A percentile compares a stretch with the other conserved stretches of the same genome.
Conservation (phyloP, 2,888 invertebrate genomes). For the Brachylomia viminalis region DNA sequence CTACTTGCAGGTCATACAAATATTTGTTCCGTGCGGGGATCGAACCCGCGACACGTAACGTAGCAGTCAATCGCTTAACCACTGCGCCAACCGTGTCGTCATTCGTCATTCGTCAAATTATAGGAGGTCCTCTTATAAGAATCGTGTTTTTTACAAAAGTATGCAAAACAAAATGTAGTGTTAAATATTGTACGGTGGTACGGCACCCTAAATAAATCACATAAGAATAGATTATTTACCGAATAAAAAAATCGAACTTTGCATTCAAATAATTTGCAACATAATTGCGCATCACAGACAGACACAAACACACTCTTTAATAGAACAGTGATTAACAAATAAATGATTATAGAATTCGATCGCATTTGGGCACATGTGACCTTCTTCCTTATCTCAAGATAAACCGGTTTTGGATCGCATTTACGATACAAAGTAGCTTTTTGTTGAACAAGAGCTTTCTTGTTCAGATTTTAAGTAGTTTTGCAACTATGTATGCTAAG, state of each 20-base stretch:
- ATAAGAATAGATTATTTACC: neutral
- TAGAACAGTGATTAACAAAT: slow-evolving; percentile 25
- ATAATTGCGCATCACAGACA: slow-evolving; percentile 39
- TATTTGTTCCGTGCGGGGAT: too few species aligned
- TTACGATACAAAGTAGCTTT: slow-evolving; percentile 19
- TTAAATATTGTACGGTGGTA: too few species aligned
- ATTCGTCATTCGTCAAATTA: too few species aligned
- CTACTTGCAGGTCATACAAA: too few species aligned
- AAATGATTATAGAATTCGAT: slow-evolving; percentile 34
- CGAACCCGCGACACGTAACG: too few species aligned
- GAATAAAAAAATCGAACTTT: neutral
- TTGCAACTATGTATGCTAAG: slow-evolving; percentile 30
- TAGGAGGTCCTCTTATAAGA: too few species aligned
- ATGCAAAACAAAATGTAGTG: too few species aligned
- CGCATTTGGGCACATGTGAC: slow-evolving; percentile 15
- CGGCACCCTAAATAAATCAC: neutral
- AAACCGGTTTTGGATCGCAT: slow-evolving; percentile 34
- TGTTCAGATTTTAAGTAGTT: slow-evolving; percentile 26
- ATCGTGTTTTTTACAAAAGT: too few species aligned
- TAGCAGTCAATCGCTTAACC: too few species aligned
- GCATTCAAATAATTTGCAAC: slow-evolving; percentile 38
- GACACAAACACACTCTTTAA: slow-evolving; percentile 17
- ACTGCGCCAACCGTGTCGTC: too few species aligned
- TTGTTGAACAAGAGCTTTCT: slow-evolving; percentile 34
- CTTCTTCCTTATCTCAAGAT: slow-evolving; percentile 36